Evolutionary conservation across 2,888 invertebrate species (phyloP).

Genomic region (Acanthosepion lycidas): DNA sequence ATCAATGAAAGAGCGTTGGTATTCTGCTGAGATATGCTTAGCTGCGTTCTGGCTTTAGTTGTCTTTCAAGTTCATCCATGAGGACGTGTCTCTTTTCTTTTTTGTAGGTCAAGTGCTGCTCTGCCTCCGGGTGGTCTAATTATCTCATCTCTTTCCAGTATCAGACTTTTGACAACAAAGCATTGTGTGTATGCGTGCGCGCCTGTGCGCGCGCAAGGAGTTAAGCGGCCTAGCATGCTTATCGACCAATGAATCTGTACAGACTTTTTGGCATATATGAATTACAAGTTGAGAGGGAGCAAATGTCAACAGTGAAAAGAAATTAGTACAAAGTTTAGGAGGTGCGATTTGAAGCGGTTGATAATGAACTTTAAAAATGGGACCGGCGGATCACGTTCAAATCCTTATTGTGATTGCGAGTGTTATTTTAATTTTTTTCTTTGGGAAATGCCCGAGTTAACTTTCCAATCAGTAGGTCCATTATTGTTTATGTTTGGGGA

Average conservation of each 20-base stretch:
- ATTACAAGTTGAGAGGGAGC: neutral
- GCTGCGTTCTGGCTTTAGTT: neutral
- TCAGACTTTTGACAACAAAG: neutral
- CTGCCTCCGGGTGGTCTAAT: neutral
- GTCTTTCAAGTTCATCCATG: neutral
- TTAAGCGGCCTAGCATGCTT: neutral
- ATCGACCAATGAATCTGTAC: neutral
- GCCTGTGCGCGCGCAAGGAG: neutral
- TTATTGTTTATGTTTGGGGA: no score
- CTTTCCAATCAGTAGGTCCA: neutral
- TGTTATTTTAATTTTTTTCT: no score
- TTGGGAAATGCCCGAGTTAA: no score
- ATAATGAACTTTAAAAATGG: neutral
- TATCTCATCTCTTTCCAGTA: neutral
- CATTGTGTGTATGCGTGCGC: neutral
- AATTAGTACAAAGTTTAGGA: neutral
- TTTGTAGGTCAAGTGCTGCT: neutral
- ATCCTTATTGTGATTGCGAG: neutral
- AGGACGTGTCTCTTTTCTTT: neutral
- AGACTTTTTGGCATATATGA: neutral
- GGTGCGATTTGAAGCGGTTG: neutral
- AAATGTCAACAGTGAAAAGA: neutral
- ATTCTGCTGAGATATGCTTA: neutral
- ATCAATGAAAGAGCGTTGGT: no score
- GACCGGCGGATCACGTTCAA: neutral